Percentiles rank a stretch among this genome's conserved stretches.
Conservation (phyloP, 1,140 invertebrate genomes). For the Bursaphelenchus mucronatus region DNA sequence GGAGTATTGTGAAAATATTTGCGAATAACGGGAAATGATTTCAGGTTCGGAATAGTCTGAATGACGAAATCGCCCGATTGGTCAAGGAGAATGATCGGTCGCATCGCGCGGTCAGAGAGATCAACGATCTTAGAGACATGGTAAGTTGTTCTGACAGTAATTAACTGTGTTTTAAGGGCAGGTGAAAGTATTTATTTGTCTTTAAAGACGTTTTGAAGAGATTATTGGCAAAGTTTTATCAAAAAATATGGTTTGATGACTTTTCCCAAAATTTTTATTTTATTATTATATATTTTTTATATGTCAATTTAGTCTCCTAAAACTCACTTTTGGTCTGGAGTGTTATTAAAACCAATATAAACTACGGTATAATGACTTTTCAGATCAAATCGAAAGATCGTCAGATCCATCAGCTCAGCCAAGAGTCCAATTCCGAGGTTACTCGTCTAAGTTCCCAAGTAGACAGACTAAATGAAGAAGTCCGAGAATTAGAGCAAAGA, state of each 20-base stretch:
- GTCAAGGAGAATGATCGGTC: constrained; percentile 27
- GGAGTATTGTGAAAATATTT: background rate
- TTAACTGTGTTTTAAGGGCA: background rate
- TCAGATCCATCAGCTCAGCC: constrained; percentile 17
- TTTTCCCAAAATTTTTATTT: too few relatives aligned
- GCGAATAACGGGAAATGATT: background rate
- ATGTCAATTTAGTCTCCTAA: too few relatives aligned
- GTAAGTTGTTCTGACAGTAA: background rate
- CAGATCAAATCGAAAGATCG: constrained; percentile 24
- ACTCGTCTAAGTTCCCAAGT: constrained; percentile 10
- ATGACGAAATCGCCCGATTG: constrained; percentile 27
- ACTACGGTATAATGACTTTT: background rate
- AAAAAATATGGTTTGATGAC: too few relatives aligned
- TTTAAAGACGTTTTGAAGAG: background rate
- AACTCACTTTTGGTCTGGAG: too few relatives aligned
- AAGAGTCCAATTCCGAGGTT: constrained; percentile 1
- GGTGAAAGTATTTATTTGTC: background rate
- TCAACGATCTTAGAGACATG: background rate
- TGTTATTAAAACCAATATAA: too few relatives aligned
- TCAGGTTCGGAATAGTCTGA: constrained; percentile 27
- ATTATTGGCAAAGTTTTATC: too few relatives aligned
- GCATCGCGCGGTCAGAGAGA: constrained; percentile 2
- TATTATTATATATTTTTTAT: too few relatives aligned
- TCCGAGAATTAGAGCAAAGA: constrained; percentile 25
- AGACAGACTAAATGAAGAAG: constrained; percentile 11